A percentile compares a stretch with the other conserved stretches of the same genome.
Evolutionary conservation across 2,113 vertebrate species (phyloP).

Genomic region (Sprattus sprattus): DNA sequence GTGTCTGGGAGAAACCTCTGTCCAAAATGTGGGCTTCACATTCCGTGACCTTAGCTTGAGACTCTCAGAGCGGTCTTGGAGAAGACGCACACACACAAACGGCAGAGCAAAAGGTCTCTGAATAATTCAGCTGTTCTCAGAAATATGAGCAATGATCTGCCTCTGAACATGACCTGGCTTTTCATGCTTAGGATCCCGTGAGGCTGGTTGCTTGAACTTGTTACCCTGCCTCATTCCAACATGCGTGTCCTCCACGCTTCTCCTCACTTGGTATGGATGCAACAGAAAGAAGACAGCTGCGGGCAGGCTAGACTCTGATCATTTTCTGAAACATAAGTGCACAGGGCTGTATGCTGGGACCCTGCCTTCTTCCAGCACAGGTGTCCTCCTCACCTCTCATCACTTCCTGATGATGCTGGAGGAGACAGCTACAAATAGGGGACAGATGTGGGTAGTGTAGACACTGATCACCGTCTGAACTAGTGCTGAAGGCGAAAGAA

Average conservation of each 20-base stretch:
- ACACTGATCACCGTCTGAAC: too few species aligned
- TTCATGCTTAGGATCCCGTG: background rate
- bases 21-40: background rate
- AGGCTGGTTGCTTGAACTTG: background rate
- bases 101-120: slow-evolving; percentile 43
- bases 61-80: slow-evolving; percentile 41
- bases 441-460: too few species aligned
- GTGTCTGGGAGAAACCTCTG: background rate
- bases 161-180: slow-evolving; percentile 45
- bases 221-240: background rate
- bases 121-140: slow-evolving; percentile 58
- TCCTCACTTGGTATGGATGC: background rate
- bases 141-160: slow-evolving; percentile 46
- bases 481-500: too few species aligned
- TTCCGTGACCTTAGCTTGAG: slow-evolving; percentile 37
- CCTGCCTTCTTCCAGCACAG: too few species aligned
- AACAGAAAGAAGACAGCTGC: background rate
- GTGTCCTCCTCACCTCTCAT: too few species aligned
- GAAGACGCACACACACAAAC: slow-evolving; percentile 2
- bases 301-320: background rate
- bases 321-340: background rate
- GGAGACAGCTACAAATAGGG: too few species aligned
- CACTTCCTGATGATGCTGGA: too few species aligned
- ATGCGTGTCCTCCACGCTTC: background rate
- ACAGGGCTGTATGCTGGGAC: too few species aligned